These are phyloP conservation scores for Metridium senile DNA, from an alignment of 92 coral and sea anemone genomes.

Conservation along the genomic window DNA sequence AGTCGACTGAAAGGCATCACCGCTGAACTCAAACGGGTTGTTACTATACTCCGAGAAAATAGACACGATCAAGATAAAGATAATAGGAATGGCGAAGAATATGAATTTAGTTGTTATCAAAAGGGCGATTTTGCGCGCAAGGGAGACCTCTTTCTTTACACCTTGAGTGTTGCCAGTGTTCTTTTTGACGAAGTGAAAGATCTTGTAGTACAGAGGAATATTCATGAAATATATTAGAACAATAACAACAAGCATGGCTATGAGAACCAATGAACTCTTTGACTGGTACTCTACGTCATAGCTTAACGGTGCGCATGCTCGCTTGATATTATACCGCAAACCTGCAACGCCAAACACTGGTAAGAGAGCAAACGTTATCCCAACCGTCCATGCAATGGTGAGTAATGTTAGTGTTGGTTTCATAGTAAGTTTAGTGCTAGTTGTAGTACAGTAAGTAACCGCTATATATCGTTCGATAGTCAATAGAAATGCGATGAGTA, in stretches of 20 bases:
- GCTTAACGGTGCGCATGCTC: constrained; percentile 82
- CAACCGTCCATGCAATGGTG: constrained; percentile 57
- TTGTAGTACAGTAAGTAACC: constrained; percentile 61
- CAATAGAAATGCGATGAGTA: constrained; percentile 51
- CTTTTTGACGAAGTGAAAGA: constrained; percentile 67
- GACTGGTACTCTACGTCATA: constrained; percentile 49
- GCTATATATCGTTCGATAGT: constrained; percentile 75
- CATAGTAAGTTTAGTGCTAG: constrained; percentile 48
- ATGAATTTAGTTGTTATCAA: constrained; percentile 66
- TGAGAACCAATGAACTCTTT: constrained; percentile 59
- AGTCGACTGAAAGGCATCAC: constrained; percentile 71
- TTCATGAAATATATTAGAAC: constrained; percentile 51
- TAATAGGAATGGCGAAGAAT: constrained; percentile 74
- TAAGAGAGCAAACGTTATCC: constrained; percentile 50
- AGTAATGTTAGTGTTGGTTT: constrained; percentile 45
- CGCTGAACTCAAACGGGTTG: constrained; percentile 69
- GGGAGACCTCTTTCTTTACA: constrained; percentile 61
- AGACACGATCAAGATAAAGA: constrained; percentile 51
- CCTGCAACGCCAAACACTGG: constrained; percentile 82
- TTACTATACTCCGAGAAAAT: constrained; percentile 51
- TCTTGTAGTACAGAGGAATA: constrained; percentile 57
- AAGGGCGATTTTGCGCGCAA: constrained; percentile 65
- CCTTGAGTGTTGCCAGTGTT: constrained; percentile 52
- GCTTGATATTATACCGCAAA: constrained; percentile 69
- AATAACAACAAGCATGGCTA: constrained; percentile 48